Evolutionary conservation across 2,113 vertebrate species (phyloP).

Genomic region (Capra hircus): DNA sequence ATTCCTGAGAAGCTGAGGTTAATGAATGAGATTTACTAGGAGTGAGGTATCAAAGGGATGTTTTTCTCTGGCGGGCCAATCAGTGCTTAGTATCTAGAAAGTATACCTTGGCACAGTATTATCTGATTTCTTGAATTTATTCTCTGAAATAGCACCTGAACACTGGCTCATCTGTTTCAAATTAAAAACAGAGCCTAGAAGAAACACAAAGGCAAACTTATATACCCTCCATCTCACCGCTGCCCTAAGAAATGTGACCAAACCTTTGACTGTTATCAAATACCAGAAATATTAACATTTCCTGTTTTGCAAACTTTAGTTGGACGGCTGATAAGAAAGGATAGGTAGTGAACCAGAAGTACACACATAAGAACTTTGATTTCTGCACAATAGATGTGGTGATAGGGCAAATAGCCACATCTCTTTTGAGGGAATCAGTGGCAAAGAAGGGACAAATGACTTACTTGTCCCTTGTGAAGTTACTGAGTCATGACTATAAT

Average conservation of each 20-base stretch:
- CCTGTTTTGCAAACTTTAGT: slow-evolving; percentile 25
- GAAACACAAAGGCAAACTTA: slow-evolving; percentile 37
- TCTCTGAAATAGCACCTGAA: slow-evolving; percentile 72
- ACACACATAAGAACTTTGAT: slow-evolving; percentile 40
- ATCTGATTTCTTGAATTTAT: slow-evolving; percentile 59
- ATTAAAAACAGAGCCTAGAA: slow-evolving; percentile 35
- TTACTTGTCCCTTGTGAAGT: not conserved
- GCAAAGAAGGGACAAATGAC: not conserved
- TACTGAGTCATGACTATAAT: slow-evolving; percentile 3
- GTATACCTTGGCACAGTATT: slow-evolving; percentile 68
- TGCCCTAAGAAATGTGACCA: slow-evolving; percentile 3
- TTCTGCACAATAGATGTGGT: not conserved
- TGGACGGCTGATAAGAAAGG: not conserved
- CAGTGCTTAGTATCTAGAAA: slow-evolving; percentile 56
- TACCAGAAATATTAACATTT: slow-evolving; percentile 21
- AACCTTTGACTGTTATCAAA: slow-evolving; percentile 21
- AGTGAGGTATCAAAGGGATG: slow-evolving; percentile 65
- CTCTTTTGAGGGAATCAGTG: slow-evolving; percentile 12
- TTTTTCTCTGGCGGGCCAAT: slow-evolving; percentile 52
- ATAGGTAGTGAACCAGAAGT: slow-evolving; percentile 42
- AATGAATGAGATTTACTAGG: slow-evolving; percentile 59
- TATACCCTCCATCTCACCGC: not conserved
- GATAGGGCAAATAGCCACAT: not conserved
- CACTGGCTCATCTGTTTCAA: slow-evolving; percentile 61
- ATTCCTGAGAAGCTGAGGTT: slow-evolving; percentile 69